Conservation (phyloP, 2,797 vertebrate genomes). For the Sebastiscus albofasciatus region DNA sequence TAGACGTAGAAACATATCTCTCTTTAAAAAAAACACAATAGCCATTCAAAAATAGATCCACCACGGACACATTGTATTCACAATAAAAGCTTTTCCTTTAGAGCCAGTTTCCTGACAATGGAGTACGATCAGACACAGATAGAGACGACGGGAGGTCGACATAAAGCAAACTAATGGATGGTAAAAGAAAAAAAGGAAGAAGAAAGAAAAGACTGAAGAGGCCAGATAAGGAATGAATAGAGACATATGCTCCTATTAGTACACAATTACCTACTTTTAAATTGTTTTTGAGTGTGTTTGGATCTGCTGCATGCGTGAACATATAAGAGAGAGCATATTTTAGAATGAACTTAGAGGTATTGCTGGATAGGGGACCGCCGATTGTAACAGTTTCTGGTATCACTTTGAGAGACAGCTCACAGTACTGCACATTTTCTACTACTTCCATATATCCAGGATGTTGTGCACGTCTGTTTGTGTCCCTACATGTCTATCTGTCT, state of each 20-base stretch:
- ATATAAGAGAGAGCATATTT: not conserved
- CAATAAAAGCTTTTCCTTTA: conserved; percentile 26
- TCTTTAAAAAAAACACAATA: conserved; percentile 5
- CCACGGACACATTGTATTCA: not conserved
- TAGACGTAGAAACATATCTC: conserved; percentile 4
- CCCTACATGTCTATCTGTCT: not conserved
- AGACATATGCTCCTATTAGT: conserved; percentile 44
- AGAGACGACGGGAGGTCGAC: conserved; percentile 24
- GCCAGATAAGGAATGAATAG: conserved; percentile 47
- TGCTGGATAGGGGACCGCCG: not conserved
- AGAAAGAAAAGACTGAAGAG: conserved; percentile 26
- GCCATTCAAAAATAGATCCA: not conserved
- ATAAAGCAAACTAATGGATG: conserved; percentile 51
- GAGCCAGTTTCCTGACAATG: conserved; percentile 29
- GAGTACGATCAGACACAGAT: conserved; percentile 43
- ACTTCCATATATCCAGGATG: not conserved
- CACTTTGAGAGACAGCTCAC: not conserved
- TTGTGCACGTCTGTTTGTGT: not conserved
- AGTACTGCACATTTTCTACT: not conserved
- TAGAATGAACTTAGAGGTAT: not conserved
- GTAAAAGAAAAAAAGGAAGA: not conserved
- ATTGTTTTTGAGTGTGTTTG: conserved; percentile 9
- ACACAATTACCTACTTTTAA: conserved; percentile 44
- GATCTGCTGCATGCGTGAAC: not conserved
- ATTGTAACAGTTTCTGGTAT: not conserved